Conservation (phyloP, 2,797 vertebrate genomes). For the Myoxocephalus aenaeus region DNA sequence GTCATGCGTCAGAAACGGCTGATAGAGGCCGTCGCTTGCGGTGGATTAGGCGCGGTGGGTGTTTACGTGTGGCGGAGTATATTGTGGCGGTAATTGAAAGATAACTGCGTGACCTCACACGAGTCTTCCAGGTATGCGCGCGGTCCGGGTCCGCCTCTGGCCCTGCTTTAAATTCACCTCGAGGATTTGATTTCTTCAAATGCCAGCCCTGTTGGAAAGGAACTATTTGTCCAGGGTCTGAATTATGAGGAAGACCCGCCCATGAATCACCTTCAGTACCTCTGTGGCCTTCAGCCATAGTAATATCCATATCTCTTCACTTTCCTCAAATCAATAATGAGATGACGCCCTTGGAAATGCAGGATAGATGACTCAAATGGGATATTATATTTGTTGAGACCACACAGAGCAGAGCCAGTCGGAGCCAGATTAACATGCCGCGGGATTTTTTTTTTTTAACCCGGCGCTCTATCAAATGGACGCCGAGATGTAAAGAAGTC, state of each 20-base stretch:
- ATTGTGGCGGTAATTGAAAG: conserved; percentile 73
- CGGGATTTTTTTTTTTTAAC: not conserved
- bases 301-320: conserved; percentile 82
- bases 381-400: conserved; percentile 73
- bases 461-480: conserved; percentile 21
- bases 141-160: conserved; percentile 48
- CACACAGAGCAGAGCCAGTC: conserved; percentile 44
- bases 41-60: conserved; percentile 40
- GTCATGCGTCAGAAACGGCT: conserved; percentile 33
- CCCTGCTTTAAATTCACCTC: conserved; percentile 77
- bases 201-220: conserved; percentile 78
- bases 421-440: conserved; percentile 49
- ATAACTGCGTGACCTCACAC: conserved; percentile 61
- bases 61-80: conserved; percentile 51
- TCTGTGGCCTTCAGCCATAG: conserved; percentile 74
- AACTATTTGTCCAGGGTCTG: conserved; percentile 77
- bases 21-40: conserved; percentile 31
- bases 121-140: conserved; percentile 51
- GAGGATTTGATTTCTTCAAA: conserved; percentile 81
- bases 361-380: conserved; percentile 71
- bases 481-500: not conserved
- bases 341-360: conserved; percentile 78
- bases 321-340: conserved; percentile 82
- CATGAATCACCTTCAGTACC: conserved; percentile 79
- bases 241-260: conserved; percentile 76